These are phyloP conservation scores for Antennarius striatus DNA, from an alignment of 2,113 vertebrate species.

Conservation along the genomic window DNA sequence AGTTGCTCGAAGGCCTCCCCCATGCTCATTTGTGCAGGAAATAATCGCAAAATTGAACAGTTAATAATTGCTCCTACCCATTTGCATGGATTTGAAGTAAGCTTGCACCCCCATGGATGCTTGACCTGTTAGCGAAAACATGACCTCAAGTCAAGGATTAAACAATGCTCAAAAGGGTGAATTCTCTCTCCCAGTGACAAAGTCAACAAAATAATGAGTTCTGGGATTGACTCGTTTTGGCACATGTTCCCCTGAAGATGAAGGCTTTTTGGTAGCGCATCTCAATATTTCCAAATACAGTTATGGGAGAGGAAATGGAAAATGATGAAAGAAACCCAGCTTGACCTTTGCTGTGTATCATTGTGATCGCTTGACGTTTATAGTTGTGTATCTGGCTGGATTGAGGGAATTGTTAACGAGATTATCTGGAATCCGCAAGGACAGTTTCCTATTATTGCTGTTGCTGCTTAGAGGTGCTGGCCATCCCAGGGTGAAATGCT, in stretches of 20 bases:
- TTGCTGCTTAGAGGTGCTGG: too few relatives aligned
- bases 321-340: slow-evolving; percentile 27
- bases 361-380: slow-evolving; percentile 52
- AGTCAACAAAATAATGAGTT: slow-evolving; percentile 62
- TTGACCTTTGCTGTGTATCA: slow-evolving; percentile 57
- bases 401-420: slow-evolving; percentile 53
- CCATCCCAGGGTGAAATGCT: not conserved
- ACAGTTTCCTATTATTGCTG: not conserved
- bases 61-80: slow-evolving; percentile 5
- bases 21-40: not conserved
- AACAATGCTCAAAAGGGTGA: slow-evolving; percentile 39
- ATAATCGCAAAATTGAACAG: not conserved
- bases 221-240: slow-evolving; percentile 40
- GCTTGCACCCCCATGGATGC: not conserved
- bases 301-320: slow-evolving; percentile 5
- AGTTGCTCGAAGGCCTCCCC: slow-evolving; percentile 19
- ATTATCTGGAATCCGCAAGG: slow-evolving; percentile 59
- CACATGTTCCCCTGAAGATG: slow-evolving; percentile 36
- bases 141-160: slow-evolving; percentile 37
- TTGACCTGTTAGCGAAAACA: slow-evolving; percentile 40
- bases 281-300: slow-evolving; percentile 28
- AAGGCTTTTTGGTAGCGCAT: slow-evolving; percentile 43
- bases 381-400: slow-evolving; percentile 51
- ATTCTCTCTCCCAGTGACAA: slow-evolving; percentile 48
- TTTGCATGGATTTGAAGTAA: slow-evolving; percentile 33